Conservation (phyloP, 2,797 vertebrate genomes). For the Adelosebastes latens region DNA sequence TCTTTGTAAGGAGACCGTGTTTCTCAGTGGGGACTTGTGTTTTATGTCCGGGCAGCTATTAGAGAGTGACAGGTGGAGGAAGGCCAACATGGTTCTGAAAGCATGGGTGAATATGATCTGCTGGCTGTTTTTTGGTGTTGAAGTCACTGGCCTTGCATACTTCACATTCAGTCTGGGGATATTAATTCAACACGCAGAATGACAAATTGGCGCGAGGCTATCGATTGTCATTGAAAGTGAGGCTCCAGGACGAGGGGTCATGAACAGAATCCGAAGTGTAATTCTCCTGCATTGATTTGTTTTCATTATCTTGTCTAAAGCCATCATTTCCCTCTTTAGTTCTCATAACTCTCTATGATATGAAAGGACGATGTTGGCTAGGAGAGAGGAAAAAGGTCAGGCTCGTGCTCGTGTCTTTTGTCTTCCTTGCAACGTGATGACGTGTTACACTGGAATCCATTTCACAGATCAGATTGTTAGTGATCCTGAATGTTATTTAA, state of each 20-base stretch:
- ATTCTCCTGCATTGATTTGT: conserved; percentile 48
- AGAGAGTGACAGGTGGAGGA: conserved; percentile 18
- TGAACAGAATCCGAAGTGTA: conserved; percentile 1
- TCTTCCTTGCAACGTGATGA: neutral
- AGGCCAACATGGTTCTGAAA: neutral
- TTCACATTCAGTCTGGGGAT: neutral
- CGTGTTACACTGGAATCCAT: neutral
- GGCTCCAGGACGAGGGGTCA: conserved; percentile 4
- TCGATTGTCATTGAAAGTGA: conserved; percentile 9
- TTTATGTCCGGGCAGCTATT: neutral
- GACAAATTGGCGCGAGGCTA: conserved; percentile 13
- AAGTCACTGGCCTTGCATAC: neutral
- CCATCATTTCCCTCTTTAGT: conserved; percentile 72
- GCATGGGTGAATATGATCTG: conserved; percentile 6
- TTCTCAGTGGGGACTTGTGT: neutral
- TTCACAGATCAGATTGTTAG: neutral
- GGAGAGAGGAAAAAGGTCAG: conserved; percentile 13
- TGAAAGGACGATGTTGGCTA: neutral
- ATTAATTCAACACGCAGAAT: neutral
- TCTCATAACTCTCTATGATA: conserved; percentile 1
- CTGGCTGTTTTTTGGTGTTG: neutral
- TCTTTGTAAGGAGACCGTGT: neutral
- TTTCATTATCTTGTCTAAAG: conserved; percentile 33
- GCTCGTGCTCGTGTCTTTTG: neutral
- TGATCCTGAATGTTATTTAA: neutral